Base-by-base conservation (phyloP, 2,113 vertebrate species). In the Eurypyga helias region DNA sequence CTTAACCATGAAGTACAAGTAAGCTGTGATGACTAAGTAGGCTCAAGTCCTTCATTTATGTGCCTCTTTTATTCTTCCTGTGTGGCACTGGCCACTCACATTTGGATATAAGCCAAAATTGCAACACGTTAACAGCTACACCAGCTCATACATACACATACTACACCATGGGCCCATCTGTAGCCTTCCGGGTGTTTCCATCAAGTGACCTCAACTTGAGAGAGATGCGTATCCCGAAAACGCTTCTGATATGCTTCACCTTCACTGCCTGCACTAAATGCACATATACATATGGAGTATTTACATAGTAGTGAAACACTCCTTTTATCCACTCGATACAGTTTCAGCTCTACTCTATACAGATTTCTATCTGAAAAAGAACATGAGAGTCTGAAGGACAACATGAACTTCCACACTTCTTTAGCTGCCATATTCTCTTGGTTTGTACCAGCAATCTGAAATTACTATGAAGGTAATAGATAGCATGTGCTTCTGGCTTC, bases 151-250 rank as follows among this genome's bases (percentile, higher is more conserved):
- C 7, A 2, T 2, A 3, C 25, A n/a, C n/a, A 43, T 2, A 3
- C 25, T 13, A 10, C 24, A 15, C 33, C 2, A 1, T 2, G 36
- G n/a, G 5, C 51, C 16, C 2, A 2, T 0, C 34, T 3, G 10
- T 10, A 49, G 34, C 24, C 66, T 20, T 15, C 19, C 18, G n/a
- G 18, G 36, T 21, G 12, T 25, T 72, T 21, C 85, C 49, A 77
- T 4, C 3, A 4, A 55, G 49, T 15, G 58, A 38, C n/a, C 25
- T 52, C 48, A 48, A 33, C n/a, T n/a, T n/a, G n/a, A n/a, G n/a
- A n/a, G 23, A 52, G 17, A 66, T 23, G 8, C 2, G 3, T 5
- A 58, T 10, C 41, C 60, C 51, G 38, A 31, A 84, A 77, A 69
- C 4, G 43, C 33, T 10, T 41, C 38, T 13, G n/a, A 33, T 36